phyloP scores from a whole-genome alignment of 2,797 vertebrate species.

The Phoeniculus purpureus region DNA sequence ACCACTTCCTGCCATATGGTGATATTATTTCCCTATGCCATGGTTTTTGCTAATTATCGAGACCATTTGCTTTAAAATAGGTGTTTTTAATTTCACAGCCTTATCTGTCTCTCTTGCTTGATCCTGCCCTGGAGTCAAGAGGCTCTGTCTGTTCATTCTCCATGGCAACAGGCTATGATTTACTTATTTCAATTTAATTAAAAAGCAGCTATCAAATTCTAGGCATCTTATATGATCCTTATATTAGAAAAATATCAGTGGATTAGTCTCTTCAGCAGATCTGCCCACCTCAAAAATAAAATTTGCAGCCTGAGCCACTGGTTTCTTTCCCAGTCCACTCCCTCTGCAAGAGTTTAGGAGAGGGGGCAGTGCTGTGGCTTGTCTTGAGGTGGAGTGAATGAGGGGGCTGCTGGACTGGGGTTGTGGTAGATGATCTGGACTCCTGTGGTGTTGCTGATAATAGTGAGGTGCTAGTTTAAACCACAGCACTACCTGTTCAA shows the following conservation, averaged over 20 bases:
- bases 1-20: conserved; percentile 41
- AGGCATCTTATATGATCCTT: conserved; percentile 54
- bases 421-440: neutral
- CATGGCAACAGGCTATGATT: conserved; percentile 76
- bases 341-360: neutral
- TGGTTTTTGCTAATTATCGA: conserved; percentile 62
- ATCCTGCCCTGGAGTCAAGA: conserved; percentile 63
- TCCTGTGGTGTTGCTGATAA: neutral
- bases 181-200: conserved; percentile 76
- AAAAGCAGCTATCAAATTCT: conserved; percentile 72
- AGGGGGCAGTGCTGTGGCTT: neutral
- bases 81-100: conserved; percentile 65
- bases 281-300: neutral
- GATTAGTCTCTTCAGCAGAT: conserved; percentile 3
- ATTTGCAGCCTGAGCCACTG: neutral
- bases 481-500: neutral
- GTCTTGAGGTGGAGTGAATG: neutral
- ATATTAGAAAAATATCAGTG: conserved; percentile 52
- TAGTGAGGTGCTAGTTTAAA: neutral
- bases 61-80: conserved; percentile 73
- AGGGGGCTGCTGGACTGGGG: neutral
- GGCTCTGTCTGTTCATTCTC: conserved; percentile 70
- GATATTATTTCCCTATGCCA: conserved; percentile 35
- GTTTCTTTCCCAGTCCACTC: neutral
- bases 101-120: conserved; percentile 57